Percentiles rank a stretch among this genome's conserved stretches.
phyloP scores from a whole-genome alignment of 2,888 invertebrate species.

The Mythimna loreyi region DNA sequence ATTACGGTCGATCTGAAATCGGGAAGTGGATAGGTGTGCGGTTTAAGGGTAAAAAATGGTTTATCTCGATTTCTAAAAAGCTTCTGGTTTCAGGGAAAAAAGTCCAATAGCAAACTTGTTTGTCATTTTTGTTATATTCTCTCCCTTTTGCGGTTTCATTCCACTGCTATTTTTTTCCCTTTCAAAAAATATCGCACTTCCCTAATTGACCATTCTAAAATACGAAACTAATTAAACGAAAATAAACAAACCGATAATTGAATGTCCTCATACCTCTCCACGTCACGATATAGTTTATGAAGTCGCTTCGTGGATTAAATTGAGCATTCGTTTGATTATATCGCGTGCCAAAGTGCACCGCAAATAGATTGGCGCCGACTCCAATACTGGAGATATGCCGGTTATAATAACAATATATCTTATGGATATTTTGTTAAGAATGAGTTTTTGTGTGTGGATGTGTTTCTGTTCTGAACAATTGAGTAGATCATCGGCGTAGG shows the following conservation, averaged over 20 bases:
- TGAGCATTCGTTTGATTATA: conserved; percentile 55
- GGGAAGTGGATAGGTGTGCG: too few relatives aligned
- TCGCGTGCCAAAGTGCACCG: conserved; percentile 40
- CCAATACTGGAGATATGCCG: conserved; percentile 44
- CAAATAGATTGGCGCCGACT: conserved; percentile 60
- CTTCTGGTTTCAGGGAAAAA: too few relatives aligned
- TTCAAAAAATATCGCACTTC: too few relatives aligned
- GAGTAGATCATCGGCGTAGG: too few relatives aligned
- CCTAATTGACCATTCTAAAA: background rate
- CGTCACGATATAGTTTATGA: conserved; percentile 49
- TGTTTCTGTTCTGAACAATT: background rate
- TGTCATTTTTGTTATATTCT: too few relatives aligned
- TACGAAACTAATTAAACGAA: conserved; percentile 25
- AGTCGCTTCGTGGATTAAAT: conserved; percentile 53
- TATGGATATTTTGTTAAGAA: background rate
- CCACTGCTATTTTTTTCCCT: too few relatives aligned
- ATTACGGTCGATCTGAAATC: too few relatives aligned
- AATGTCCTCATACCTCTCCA: conserved; percentile 50
- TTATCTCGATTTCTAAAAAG: too few relatives aligned
- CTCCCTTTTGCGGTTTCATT: too few relatives aligned
- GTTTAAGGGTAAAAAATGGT: too few relatives aligned
- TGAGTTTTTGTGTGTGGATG: too few relatives aligned
- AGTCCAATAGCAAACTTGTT: too few relatives aligned
- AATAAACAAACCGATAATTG: conserved; percentile 36
- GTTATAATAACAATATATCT: conserved; percentile 32